A percentile compares a stretch with the other conserved stretches of the same genome.
Evolutionary conservation across 1,140 invertebrate species (phyloP).

Genomic region (Drosophila persimilis): DNA sequence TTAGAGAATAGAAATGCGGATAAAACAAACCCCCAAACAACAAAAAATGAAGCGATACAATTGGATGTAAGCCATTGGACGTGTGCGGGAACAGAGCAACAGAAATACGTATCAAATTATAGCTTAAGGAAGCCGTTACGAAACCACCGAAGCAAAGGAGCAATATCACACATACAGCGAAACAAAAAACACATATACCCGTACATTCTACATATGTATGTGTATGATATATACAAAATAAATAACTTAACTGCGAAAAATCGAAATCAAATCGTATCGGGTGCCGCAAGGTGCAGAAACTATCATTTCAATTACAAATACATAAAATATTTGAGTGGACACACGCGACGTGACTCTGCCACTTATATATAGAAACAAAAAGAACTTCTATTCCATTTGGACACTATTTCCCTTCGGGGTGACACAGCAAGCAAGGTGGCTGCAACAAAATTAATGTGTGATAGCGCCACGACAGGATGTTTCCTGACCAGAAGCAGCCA

Average conservation of each 20-base stretch:
- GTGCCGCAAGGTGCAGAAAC: conserved; percentile 28
- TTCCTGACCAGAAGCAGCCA: conserved; percentile 85
- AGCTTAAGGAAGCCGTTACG: conserved; percentile 56
- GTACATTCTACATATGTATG: neutral
- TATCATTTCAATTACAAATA: conserved; percentile 65
- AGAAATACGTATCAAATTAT: conserved; percentile 74
- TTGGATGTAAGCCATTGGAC: conserved; percentile 64
- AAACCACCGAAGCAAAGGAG: conserved; percentile 43
- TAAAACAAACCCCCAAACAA: conserved; percentile 42
- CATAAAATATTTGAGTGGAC: conserved; percentile 20
- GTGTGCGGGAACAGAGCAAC: conserved; percentile 48
- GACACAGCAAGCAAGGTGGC: conserved; percentile 50
- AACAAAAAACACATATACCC: conserved; percentile 34
- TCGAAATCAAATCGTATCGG: conserved; percentile 30
- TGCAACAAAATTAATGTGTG: conserved; percentile 86
- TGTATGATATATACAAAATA: conserved; percentile 16
- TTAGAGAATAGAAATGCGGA: conserved; percentile 66
- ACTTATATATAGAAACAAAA: conserved; percentile 10
- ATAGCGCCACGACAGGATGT: conserved; percentile 87
- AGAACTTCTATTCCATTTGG: conserved; percentile 25
- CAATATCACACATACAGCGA: conserved; percentile 51
- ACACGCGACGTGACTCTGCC: conserved; percentile 13
- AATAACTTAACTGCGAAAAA: conserved; percentile 43
- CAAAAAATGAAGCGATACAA: conserved; percentile 58
- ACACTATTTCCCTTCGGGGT: conserved; percentile 23